Conservation (phyloP, 2,888 invertebrate species). For the Scelioninae gen. 1 region DNA sequence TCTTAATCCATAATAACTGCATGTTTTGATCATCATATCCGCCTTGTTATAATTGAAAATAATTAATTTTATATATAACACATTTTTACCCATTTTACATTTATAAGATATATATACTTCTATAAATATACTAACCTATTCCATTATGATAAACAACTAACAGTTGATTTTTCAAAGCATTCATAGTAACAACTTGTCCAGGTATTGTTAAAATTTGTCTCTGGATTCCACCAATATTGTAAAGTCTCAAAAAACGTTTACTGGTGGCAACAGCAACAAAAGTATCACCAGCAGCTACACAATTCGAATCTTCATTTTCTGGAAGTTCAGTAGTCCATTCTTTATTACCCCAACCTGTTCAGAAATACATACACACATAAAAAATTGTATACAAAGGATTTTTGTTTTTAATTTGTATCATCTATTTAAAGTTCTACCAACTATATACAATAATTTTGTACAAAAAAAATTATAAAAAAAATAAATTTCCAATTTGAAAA, state of each 20-base stretch:
- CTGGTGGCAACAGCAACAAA: conserved; percentile 92
- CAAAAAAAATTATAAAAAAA: too few relatives aligned
- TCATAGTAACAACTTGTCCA: conserved; percentile 89
- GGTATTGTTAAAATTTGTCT: conserved; percentile 90
- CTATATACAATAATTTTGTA: too few relatives aligned
- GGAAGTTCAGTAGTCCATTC: conserved; percentile 94
- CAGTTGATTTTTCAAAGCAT: conserved; percentile 87
- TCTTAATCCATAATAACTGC: conserved; percentile 85
- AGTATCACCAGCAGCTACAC: conserved; percentile 87
- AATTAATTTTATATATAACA: conserved; percentile 3
- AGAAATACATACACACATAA: conserved; percentile 67
- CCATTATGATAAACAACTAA: conserved; percentile 89
- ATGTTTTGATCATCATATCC: conserved; percentile 86
- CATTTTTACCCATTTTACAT: too few relatives aligned
- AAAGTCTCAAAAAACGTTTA: conserved; percentile 91
- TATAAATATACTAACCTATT: conserved; percentile 75
- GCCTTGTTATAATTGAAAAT: conserved; percentile 73
- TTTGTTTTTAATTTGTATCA: too few relatives aligned
- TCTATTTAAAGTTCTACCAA: too few relatives aligned
- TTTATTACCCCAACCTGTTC: conserved; percentile 88
- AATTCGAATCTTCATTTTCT: conserved; percentile 91
- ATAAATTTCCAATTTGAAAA: too few relatives aligned
- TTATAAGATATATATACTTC: background rate
- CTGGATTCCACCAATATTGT: conserved; percentile 94
- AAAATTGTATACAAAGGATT: too few relatives aligned